Evolutionary conservation across 2,113 vertebrate genomes (phyloP).

Genomic region (Nesoenas mayeri): DNA sequence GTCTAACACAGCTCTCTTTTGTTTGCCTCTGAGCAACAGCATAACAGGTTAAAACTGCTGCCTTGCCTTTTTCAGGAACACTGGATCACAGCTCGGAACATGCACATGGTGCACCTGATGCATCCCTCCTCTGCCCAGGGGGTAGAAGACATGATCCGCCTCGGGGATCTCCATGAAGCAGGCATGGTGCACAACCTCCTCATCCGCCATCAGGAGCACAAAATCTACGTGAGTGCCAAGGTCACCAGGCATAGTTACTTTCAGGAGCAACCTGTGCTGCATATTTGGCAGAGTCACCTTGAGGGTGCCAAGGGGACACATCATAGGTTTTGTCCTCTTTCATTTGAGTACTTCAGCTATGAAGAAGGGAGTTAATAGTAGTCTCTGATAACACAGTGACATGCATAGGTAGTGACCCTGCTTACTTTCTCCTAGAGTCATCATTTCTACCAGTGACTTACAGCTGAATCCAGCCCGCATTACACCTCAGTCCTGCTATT

Average conservation of each 20-base stretch:
- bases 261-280: neutral
- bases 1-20: neutral
- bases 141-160: constrained; percentile 94
- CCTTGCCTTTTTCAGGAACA: constrained; percentile 79
- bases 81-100: constrained; percentile 79
- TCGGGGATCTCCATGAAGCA: constrained; percentile 92
- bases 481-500: neutral
- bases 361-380: neutral
- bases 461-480: neutral
- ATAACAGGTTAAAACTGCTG: neutral
- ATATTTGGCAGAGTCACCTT: neutral
- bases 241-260: neutral
- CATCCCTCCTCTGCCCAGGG: constrained; percentile 87
- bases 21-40: neutral
- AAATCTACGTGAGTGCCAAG: constrained; percentile 89
- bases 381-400: neutral
- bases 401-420: neutral
- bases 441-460: neutral
- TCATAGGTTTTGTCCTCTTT: neutral
- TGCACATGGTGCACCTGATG: constrained; percentile 81
- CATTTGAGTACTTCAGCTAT: neutral
- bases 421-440: neutral
- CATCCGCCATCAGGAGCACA: constrained; percentile 88
- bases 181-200: constrained; percentile 93
- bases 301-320: neutral